Evolutionary conservation across 2,888 invertebrate genomes (phyloP), one percentile per base, ranked within the genome.

Genomic region (Trachelus troglodyta): DNA sequence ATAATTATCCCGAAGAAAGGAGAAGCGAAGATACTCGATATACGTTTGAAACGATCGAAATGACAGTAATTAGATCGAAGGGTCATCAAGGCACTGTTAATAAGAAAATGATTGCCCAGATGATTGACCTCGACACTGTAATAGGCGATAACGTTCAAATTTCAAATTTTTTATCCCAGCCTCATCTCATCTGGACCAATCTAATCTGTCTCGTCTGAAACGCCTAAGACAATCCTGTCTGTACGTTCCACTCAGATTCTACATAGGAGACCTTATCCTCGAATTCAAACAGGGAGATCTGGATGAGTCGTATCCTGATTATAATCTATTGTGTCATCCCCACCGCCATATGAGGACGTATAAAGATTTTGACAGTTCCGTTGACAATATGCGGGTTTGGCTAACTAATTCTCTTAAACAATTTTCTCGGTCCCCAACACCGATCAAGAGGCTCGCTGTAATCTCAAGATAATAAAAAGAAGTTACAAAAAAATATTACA

Each of bases 281-380:
- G 71, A 34, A 71, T 23, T 31, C 71, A 71, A 34, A 71, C 71
- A 71, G 71, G 71, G 71, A 31, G 33, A 12, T 34, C 31, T 71
- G 33, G 34, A 79, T 76, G 81, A 82, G 69, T 78, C 74, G 85
- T 83, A 82, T 85, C 84, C 85, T 85, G 83, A 85, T 87, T 85
- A 83, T 77, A 77, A 77, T 74, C 79, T 81, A 86, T 85, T 83
- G 83, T 83, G 76, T 79, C 76, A 68, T 34, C 56, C 69, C 69
- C 76, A 69, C 34, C 73, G 69, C 2, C 56, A 23, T 56, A 23
- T 2, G 56, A 56, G 56, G 56, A 56, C 56, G 56, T 56, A 56
- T 56, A 23, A 56, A 56, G 56, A 56, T 56, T 56, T 56, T 56
- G 56, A 56, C 56, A 56, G 56, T 56, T 56, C 23, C 56, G 56